These are phyloP conservation scores for Potamilus streckersoni DNA, from an alignment of 1,140 invertebrate genomes.

Conservation along the genomic window DNA sequence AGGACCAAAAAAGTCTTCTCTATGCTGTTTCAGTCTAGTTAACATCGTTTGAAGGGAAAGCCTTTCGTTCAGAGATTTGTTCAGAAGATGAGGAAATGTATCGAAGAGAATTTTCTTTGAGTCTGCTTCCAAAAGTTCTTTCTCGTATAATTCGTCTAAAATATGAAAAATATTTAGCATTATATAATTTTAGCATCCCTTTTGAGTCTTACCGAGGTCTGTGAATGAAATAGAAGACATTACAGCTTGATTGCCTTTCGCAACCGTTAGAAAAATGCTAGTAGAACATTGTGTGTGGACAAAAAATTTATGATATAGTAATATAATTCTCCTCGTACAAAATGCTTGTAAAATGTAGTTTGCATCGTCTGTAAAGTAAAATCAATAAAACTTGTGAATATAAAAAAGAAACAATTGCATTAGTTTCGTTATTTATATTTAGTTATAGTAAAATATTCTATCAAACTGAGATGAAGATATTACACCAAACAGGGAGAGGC, in stretches of 20 bases:
- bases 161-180: conserved; percentile 1
- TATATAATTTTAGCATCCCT: neutral
- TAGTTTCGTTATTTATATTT: no score
- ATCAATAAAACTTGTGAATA: no score
- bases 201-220: neutral
- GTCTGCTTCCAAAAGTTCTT: conserved; percentile 39
- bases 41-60: conserved; percentile 40
- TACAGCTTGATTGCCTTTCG: neutral
- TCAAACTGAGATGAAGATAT: no score
- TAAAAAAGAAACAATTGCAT: no score
- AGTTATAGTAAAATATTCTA: no score
- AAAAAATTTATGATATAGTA: neutral
- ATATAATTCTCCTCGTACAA: neutral
- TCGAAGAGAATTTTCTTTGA: conserved; percentile 48
- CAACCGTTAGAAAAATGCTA: neutral
- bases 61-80: conserved; percentile 39
- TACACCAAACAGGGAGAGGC: no score
- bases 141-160: conserved; percentile 56
- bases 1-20: no score
- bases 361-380: no score
- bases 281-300: neutral
- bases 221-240: neutral
- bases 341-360: neutral
- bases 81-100: conserved; percentile 47
- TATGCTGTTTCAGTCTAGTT: neutral